Percentiles rank a stretch among this genome's conserved stretches.
Evolutionary conservation across 2,797 vertebrate genomes (phyloP).

Genomic region (Antennarius maculatus): DNA sequence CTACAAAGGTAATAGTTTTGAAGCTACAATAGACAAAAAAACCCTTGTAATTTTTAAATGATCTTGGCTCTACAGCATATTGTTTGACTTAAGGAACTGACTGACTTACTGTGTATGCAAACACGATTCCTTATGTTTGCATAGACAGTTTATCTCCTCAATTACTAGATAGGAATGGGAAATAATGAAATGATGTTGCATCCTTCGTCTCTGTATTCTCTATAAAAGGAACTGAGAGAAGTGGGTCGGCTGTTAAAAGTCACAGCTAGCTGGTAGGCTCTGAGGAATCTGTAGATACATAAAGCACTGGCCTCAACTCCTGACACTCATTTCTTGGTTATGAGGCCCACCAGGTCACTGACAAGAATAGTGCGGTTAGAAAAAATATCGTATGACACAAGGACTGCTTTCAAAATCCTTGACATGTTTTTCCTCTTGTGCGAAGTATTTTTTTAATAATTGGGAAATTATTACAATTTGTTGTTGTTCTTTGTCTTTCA

Average conservation of each 20-base stretch:
- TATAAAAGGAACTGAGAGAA: slow-evolving; percentile 15
- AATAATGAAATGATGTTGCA: slow-evolving; percentile 20
- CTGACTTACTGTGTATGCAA: not conserved
- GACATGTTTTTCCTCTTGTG: slow-evolving; percentile 35
- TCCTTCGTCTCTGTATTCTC: slow-evolving; percentile 16
- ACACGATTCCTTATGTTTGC: slow-evolving; percentile 1
- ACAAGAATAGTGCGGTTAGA: slow-evolving; percentile 58
- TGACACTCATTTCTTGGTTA: slow-evolving; percentile 36
- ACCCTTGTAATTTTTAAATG: not conserved
- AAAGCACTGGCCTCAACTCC: slow-evolving; percentile 38
- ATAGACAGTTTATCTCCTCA: slow-evolving; percentile 6
- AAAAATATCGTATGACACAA: slow-evolving; percentile 65
- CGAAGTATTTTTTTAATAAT: slow-evolving; percentile 17
- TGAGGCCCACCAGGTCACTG: slow-evolving; percentile 46
- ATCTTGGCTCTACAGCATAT: slow-evolving; percentile 17
- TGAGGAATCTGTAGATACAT: slow-evolving; percentile 73
- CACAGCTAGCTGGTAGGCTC: slow-evolving; percentile 71
- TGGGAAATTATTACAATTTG: slow-evolving; percentile 8
- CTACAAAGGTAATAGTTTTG: slow-evolving; percentile 33
- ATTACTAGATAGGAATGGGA: slow-evolving; percentile 2
- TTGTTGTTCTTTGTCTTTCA: not conserved
- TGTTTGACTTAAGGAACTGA: slow-evolving; percentile 20
- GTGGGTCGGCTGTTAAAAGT: slow-evolving; percentile 62
- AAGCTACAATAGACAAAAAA: slow-evolving; percentile 9
- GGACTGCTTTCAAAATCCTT: slow-evolving; percentile 23